Conservation (phyloP, 2,113 vertebrate genomes). For the Chamaea fasciata region DNA sequence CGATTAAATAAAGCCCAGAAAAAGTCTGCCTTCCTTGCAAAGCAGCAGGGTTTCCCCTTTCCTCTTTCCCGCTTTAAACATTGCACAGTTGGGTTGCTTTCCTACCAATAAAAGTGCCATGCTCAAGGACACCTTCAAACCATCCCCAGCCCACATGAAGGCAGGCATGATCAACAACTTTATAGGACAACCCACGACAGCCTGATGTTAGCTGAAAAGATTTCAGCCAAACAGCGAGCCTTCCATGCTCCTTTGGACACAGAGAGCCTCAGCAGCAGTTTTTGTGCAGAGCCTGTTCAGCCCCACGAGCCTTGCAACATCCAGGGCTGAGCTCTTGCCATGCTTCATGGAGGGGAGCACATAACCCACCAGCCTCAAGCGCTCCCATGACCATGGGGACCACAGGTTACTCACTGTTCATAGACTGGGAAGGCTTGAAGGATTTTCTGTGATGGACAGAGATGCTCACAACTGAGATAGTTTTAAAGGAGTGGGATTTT, state of each 20-base stretch:
- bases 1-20: not conserved
- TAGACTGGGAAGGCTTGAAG: not conserved
- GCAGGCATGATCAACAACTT: accelerated
- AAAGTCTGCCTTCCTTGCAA: not conserved
- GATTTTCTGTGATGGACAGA: not conserved
- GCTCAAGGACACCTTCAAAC: not conserved
- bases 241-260: not conserved
- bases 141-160: not conserved
- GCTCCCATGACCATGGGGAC: accelerated
- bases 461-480: not conserved
- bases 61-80: not conserved
- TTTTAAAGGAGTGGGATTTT: not conserved
- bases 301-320: not conserved
- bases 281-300: not conserved
- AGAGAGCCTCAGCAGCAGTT: not conserved
- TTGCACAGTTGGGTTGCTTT: not conserved
- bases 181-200: not conserved
- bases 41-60: not conserved
- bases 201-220: not conserved
- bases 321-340: not conserved
- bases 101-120: accelerated
- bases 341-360: accelerated
- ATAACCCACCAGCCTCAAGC: not conserved
- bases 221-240: not conserved
- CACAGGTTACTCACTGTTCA: not conserved